phyloP scores from a whole-genome alignment of 2,113 vertebrate species.

The Delphinus delphis region DNA sequence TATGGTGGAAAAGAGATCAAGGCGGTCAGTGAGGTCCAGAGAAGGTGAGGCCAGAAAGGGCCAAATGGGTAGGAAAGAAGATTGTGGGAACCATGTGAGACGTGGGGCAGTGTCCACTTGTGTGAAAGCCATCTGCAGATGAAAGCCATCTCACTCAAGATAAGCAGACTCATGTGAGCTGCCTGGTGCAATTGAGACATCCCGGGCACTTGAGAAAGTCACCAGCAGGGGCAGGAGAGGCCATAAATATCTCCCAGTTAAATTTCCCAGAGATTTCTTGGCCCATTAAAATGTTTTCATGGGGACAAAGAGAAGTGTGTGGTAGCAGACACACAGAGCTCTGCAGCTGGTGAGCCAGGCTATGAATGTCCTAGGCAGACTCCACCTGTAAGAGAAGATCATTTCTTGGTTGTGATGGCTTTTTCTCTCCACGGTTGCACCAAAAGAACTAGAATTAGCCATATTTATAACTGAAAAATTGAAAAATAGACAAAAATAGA shows the following conservation, averaged over 20 bases:
- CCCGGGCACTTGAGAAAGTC: neutral
- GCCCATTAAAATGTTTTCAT: neutral
- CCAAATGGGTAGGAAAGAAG: neutral
- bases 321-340: neutral
- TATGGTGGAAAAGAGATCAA: neutral
- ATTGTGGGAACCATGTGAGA: neutral
- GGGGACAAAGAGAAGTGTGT: neutral
- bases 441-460: neutral
- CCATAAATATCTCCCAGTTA: neutral
- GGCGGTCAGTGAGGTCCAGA: neutral
- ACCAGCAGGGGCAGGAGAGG: neutral
- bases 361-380: neutral
- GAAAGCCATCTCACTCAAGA: neutral
- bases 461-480: neutral
- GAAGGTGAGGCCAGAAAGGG: neutral
- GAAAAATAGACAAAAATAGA: neutral
- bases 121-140: neutral
- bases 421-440: neutral
- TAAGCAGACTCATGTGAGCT: neutral
- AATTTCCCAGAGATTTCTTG: neutral
- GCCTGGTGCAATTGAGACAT: fast-evolving
- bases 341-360: fast-evolving
- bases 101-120: neutral
- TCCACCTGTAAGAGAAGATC: neutral
- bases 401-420: neutral